Evolutionary conservation across 2,797 vertebrate genomes (phyloP).

Genomic region (Muraenolepis orangiensis): DNA sequence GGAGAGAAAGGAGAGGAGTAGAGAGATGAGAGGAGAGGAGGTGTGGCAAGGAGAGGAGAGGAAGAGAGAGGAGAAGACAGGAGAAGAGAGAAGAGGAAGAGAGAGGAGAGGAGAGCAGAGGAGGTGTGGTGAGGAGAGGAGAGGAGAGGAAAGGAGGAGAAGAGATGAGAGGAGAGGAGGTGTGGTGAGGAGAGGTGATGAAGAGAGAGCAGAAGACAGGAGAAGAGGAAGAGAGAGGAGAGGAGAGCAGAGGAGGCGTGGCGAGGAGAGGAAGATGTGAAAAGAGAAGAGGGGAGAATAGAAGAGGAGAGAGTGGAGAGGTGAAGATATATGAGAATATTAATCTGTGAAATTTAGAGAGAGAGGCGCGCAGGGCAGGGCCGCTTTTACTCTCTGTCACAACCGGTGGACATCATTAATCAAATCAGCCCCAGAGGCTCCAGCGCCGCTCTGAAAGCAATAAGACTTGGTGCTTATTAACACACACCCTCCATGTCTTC

Average conservation of each 20-base stretch:
- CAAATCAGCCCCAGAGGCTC: conserved; percentile 69
- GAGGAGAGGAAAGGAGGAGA: neutral
- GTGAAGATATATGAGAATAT: conserved; percentile 27
- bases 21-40: conserved; percentile 1
- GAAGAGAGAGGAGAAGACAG: neutral
- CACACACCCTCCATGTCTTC: conserved; percentile 68
- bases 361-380: conserved; percentile 39
- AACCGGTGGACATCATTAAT: conserved; percentile 71
- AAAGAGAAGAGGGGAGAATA: neutral
- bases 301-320: conserved; percentile 5
- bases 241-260: conserved; percentile 9
- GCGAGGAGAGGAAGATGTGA: neutral
- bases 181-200: neutral
- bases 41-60: too few species aligned
- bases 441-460: conserved; percentile 64
- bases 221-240: conserved; percentile 5
- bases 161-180: too few species aligned
- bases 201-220: neutral
- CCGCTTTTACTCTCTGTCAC: conserved; percentile 43
- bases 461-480: conserved; percentile 72
- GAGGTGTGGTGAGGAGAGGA: neutral
- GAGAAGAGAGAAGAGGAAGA: neutral
- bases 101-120: conserved; percentile 14
- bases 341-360: conserved; percentile 49
- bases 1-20: neutral